Base-by-base conservation (phyloP, 2,797 vertebrate species). In the Myotis vivesi region DNA sequence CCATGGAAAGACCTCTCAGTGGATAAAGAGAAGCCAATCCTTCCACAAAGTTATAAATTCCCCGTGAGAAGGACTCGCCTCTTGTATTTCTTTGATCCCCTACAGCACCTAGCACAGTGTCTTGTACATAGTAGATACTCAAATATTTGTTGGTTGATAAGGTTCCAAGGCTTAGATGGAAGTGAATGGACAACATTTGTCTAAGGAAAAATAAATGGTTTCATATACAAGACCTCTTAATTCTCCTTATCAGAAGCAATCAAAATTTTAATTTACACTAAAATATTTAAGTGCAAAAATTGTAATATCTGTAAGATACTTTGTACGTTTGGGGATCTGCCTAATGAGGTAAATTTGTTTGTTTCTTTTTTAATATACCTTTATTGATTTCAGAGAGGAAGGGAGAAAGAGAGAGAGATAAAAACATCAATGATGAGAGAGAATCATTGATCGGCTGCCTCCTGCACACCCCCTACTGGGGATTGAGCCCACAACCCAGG, bases 131-230 rank as follows among this genome's bases (percentile, higher is more conserved):
- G 49, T 30, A 96, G 69, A 94, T 94, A 75, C 73, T 92, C 95
- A 94, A 91, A 95, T 86, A 92, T 91, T 94, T 95, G 66, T 91
- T 91, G 75, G 95, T 30, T 93, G 93, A 92, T 95, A 95, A 95
- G 75, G 94, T 75, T 95, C 81, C 53, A 46, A 94, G 87, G 51
- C 87, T 92, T 77, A 64, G 71, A 84, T 80, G 15, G 13, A 53
- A 91, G 25, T 91, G 81, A 97, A 86, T 68, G 46, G 33, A 80
- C 36, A 87, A 83, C 66, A 86, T 62, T 94, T 89, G 72, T 38
- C 66, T 95, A 81, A 97, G 76, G 87, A 72, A 84, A 90, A 93
- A 91, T 57, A 30, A 82, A 69, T 49, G 33, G 49, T 55, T 95
- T 94, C 33, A 8, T 66, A 69, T 25, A 76, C 10, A 89, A 89